Conservation (phyloP, 2,113 vertebrate species). For the Melanerpes aurifrons region DNA sequence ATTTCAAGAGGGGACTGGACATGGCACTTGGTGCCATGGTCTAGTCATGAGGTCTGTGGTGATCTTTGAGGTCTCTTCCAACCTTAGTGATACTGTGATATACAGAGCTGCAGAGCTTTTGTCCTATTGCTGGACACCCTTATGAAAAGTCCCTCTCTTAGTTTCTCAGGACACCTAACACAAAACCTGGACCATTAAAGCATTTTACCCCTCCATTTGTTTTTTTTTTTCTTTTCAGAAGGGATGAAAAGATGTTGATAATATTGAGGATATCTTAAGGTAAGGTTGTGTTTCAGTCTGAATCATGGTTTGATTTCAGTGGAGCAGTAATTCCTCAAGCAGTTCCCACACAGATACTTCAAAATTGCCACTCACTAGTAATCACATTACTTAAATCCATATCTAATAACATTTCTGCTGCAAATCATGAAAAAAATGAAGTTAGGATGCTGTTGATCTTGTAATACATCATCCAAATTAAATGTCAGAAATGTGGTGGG, state of each 20-base stretch:
- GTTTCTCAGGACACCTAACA: neutral
- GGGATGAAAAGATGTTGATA: neutral
- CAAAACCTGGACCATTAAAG: neutral
- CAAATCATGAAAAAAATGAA: constrained; percentile 28
- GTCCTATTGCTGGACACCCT: too few species aligned
- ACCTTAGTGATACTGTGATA: too few species aligned
- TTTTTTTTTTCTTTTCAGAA: neutral
- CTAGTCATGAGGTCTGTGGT: too few species aligned
- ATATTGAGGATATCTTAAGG: neutral
- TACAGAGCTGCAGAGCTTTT: too few species aligned
- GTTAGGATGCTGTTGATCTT: constrained; percentile 23
- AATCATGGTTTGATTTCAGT: neutral
- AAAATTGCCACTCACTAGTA: constrained; percentile 27
- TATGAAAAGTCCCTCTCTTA: neutral
- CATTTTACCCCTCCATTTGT: neutral
- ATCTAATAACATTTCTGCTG: constrained; percentile 20
- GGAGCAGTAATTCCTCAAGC: constrained; percentile 5
- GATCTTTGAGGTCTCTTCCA: too few species aligned
- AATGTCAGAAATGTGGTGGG: neutral
- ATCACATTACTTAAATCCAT: constrained; percentile 31
- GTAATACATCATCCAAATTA: constrained; percentile 20
- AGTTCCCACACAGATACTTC: constrained; percentile 16
- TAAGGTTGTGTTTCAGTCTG: constrained; percentile 25
- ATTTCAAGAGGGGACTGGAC: too few species aligned
- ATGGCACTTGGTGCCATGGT: too few species aligned